phyloP scores from a whole-genome alignment of 2,888 invertebrate species.

The Mylabris sibirica region DNA sequence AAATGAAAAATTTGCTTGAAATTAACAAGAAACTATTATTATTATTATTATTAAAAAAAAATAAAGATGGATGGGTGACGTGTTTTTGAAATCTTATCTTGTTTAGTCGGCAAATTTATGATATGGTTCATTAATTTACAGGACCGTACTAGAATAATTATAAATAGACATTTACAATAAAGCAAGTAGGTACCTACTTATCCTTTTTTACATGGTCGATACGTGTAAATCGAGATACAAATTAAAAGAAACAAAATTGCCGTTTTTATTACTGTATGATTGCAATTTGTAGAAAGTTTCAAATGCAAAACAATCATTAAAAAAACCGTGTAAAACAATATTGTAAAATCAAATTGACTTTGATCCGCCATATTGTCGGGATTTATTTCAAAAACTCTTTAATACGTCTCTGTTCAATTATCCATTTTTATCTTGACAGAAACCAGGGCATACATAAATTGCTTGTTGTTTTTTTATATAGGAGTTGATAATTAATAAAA shows the following conservation, averaged over 20 bases:
- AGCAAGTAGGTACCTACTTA: too few species aligned
- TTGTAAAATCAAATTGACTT: too few species aligned
- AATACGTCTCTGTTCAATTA: neutral
- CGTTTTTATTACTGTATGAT: too few species aligned
- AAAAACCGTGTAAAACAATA: too few species aligned
- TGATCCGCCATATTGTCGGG: too few species aligned
- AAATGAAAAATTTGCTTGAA: neutral
- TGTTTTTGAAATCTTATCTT: conserved; percentile 39
- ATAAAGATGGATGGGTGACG: conserved; percentile 29
- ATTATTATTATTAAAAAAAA: neutral
- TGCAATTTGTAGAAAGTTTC: too few species aligned
- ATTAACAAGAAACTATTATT: neutral
- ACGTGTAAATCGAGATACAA: too few species aligned
- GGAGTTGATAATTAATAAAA: neutral
- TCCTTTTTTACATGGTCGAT: too few species aligned
- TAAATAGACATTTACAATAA: neutral
- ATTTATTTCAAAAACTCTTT: too few species aligned
- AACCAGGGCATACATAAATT: neutral
- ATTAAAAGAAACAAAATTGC: too few species aligned
- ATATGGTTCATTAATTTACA: neutral
- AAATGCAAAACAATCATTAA: too few species aligned
- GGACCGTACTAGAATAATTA: neutral
- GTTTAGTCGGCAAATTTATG: conserved; percentile 22
- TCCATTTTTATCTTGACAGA: neutral
- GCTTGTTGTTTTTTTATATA: neutral